Evolutionary conservation across 1,140 invertebrate species (phyloP).

Genomic region (Lineus longissimus): DNA sequence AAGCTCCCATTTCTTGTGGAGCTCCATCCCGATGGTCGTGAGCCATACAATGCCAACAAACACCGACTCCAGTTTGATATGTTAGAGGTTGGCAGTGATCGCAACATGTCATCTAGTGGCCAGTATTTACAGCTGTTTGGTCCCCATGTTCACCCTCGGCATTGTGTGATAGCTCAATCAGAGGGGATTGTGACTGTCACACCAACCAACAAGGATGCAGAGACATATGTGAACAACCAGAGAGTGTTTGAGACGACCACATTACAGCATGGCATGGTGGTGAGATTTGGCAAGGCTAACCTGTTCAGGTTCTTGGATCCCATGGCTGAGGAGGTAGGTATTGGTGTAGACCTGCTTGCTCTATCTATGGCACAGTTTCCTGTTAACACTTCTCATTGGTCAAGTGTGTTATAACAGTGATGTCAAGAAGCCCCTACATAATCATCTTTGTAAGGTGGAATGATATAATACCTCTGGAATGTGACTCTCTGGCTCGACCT

Average conservation of each 20-base stretch:
- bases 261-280: constrained; percentile 63
- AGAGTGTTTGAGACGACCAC: constrained; percentile 89
- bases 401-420: too few relatives aligned
- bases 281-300: constrained; percentile 71
- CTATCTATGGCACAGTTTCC: too few relatives aligned
- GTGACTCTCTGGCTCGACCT: too few relatives aligned
- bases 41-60: constrained; percentile 59
- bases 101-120: constrained; percentile 52
- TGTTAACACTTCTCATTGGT: too few relatives aligned
- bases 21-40: constrained; percentile 60
- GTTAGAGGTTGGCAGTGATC: constrained; percentile 70
- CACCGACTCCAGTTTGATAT: constrained; percentile 67
- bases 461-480: too few relatives aligned
- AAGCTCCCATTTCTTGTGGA: constrained; percentile 48
- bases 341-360: neutral
- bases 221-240: constrained; percentile 90
- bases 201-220: constrained; percentile 80
- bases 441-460: too few relatives aligned
- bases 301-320: constrained; percentile 92
- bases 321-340: constrained; percentile 74
- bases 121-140: constrained; percentile 43
- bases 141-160: constrained; percentile 73
- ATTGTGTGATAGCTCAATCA: constrained; percentile 87
- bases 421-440: too few relatives aligned
- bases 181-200: constrained; percentile 89